phyloP scores from a whole-genome alignment of 2,113 vertebrate genomes.

The Grantiella picta region DNA sequence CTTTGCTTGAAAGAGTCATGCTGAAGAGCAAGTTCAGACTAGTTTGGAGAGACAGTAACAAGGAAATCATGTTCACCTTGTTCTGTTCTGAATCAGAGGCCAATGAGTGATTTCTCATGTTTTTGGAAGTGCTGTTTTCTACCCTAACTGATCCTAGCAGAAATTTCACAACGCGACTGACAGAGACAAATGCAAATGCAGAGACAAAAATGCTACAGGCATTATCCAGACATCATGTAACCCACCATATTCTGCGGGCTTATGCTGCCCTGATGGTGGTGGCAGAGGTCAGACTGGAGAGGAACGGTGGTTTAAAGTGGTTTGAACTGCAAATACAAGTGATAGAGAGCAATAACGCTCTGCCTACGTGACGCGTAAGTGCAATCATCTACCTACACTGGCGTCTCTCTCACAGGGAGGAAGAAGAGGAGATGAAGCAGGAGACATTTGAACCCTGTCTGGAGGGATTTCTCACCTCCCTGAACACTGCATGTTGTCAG shows the following conservation, averaged over 20 bases:
- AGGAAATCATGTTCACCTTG: background rate
- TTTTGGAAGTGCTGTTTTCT: background rate
- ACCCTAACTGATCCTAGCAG: background rate
- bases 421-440: background rate
- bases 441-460: background rate
- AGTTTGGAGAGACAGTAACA: background rate
- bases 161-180: background rate
- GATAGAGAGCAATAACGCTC: background rate
- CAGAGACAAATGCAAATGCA: background rate
- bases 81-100: background rate
- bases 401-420: background rate
- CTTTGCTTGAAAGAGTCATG: background rate
- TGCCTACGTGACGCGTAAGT: background rate
- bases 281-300: background rate
- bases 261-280: background rate
- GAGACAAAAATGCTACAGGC: background rate
- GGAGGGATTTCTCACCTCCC: background rate
- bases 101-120: background rate
- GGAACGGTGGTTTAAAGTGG: background rate
- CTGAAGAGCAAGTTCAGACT: constrained; percentile 4
- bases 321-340: background rate
- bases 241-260: background rate
- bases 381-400: background rate
- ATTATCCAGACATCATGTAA: accelerated
- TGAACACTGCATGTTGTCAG: background rate